Evolutionary conservation across 2,888 invertebrate genomes (phyloP).

Genomic region (Habroteleia sp.): DNA sequence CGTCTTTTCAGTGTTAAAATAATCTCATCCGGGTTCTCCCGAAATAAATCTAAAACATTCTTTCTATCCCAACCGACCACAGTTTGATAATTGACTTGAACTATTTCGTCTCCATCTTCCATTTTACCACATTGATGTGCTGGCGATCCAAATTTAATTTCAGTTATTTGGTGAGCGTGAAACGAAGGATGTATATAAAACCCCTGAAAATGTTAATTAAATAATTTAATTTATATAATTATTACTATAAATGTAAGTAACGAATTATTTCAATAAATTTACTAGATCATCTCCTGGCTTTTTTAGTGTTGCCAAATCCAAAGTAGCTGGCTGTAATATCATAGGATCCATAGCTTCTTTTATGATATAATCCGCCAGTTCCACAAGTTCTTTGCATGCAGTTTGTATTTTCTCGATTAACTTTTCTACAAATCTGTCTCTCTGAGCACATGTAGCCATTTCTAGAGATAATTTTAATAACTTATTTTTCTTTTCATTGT

Average conservation of each 20-base stretch:
- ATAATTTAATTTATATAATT: too few relatives aligned
- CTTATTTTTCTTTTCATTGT: slow-evolving; percentile 86
- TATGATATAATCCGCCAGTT: slow-evolving; percentile 92
- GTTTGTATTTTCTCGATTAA: slow-evolving; percentile 89
- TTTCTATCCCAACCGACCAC: slow-evolving; percentile 92
- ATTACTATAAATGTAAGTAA: too few relatives aligned
- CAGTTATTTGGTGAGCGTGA: slow-evolving; percentile 91
- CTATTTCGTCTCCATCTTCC: slow-evolving; percentile 97
- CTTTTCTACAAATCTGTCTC: slow-evolving; percentile 93
- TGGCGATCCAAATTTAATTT: slow-evolving; percentile 94
- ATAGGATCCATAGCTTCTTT: slow-evolving; percentile 94
- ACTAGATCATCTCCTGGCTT: slow-evolving; percentile 92
- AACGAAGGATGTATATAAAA: slow-evolving; percentile 94
- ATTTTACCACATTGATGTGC: slow-evolving; percentile 96
- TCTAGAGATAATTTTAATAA: slow-evolving; percentile 90
- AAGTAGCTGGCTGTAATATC: slow-evolving; percentile 94
- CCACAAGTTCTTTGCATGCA: slow-evolving; percentile 88
- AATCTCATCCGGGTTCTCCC: slow-evolving; percentile 91
- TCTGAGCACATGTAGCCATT: slow-evolving; percentile 94
- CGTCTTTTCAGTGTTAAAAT: slow-evolving; percentile 90
- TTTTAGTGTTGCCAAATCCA: slow-evolving; percentile 92
- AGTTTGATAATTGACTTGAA: slow-evolving; percentile 90
- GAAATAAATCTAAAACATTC: slow-evolving; percentile 87
- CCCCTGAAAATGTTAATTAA: slow-evolving; percentile 75
- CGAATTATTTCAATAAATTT: too few relatives aligned